phyloP scores from a whole-genome alignment of 2,888 invertebrate genomes.

The Petrophora chlorosata region DNA sequence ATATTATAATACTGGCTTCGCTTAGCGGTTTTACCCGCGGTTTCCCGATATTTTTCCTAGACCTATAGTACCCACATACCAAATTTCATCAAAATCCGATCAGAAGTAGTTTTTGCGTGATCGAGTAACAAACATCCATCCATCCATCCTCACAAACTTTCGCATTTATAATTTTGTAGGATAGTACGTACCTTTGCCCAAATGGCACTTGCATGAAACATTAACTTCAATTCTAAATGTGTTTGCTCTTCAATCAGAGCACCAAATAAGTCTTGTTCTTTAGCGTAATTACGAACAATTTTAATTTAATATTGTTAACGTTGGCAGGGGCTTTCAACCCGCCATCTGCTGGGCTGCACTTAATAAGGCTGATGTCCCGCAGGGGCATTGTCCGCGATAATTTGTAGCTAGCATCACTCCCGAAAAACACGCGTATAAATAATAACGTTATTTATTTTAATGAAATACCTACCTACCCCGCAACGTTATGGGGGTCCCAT shows the following conservation, averaged over 20 bases:
- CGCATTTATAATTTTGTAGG: too few species aligned
- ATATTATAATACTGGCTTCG: too few species aligned
- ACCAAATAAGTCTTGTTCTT: constrained; percentile 35
- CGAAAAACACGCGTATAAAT: constrained; percentile 74
- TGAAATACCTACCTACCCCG: constrained; percentile 60
- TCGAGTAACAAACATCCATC: too few species aligned
- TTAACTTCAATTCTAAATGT: too few species aligned
- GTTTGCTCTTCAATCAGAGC: constrained; percentile 16
- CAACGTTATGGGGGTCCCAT: constrained; percentile 40
- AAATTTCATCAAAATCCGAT: too few species aligned
- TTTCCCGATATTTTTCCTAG: too few species aligned
- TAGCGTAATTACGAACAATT: constrained; percentile 44
- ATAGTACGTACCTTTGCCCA: too few species aligned
- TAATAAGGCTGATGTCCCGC: constrained; percentile 73
- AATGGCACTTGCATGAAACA: too few species aligned
- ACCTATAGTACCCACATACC: too few species aligned
- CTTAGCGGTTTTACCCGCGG: too few species aligned
- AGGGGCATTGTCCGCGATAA: constrained; percentile 76
- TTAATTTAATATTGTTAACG: constrained; percentile 57
- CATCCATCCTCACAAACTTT: too few species aligned
- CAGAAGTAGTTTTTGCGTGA: too few species aligned
- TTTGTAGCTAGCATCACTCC: constrained; percentile 78
- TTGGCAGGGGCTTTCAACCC: constrained; percentile 45
- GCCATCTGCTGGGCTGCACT: constrained; percentile 73
- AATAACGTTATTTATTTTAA: constrained; percentile 79